Conservation (phyloP, 2,888 invertebrate genomes). For the Chorisops tibialis region DNA sequence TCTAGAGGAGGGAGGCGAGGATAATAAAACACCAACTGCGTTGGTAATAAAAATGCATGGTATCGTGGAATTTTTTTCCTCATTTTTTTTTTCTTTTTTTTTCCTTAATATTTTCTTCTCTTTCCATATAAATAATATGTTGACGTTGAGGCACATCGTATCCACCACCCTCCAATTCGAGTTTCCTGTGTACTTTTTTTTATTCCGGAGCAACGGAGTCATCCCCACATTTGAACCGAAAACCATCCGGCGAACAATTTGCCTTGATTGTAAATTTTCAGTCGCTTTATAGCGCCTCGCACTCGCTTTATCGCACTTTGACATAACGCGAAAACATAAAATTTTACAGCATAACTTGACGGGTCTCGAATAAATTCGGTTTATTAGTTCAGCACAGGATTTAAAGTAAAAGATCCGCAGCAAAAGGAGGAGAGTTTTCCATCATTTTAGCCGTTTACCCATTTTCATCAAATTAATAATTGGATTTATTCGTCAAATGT, state of each 20-base stretch:
- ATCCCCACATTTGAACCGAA: not conserved
- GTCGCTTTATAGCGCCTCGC: conserved; percentile 22
- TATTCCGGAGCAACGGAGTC: not conserved
- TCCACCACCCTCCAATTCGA: not conserved
- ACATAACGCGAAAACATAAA: conserved; percentile 22
- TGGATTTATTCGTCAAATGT: conserved; percentile 2
- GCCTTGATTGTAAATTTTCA: conserved; percentile 24
- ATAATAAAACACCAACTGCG: conserved; percentile 22
- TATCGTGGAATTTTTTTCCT: conserved; percentile 6
- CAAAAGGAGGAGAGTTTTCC: not conserved
- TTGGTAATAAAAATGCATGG: conserved; percentile 23
- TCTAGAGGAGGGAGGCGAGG: too few species aligned
- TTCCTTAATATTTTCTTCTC: not conserved
- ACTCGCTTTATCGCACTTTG: conserved; percentile 19
- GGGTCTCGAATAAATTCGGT: conserved; percentile 18
- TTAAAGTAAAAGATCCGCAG: conserved; percentile 10
- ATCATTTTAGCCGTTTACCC: not conserved
- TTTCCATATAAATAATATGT: too few species aligned
- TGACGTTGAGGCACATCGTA: not conserved
- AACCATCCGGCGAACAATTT: conserved; percentile 20
- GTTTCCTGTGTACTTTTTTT: not conserved
- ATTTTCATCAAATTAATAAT: conserved; percentile 1
- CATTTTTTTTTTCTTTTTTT: not conserved
- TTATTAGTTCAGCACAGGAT: conserved; percentile 25
- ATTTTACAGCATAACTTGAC: conserved; percentile 25